phyloP scores from a whole-genome alignment of 1,140 invertebrate genomes.

The Olivierus martensii region DNA sequence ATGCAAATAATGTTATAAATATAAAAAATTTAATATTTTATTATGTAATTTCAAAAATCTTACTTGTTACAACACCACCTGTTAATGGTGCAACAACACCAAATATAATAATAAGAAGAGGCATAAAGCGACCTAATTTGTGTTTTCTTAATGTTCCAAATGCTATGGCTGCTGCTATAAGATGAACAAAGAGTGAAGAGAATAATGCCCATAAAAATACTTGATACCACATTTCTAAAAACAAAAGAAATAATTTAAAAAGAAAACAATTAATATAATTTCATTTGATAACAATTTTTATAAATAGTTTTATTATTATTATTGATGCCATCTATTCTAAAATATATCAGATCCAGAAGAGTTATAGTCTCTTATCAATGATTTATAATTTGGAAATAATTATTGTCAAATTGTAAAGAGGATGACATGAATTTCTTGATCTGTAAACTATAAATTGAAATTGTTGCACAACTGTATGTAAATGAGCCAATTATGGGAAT shows the following conservation, averaged over 20 bases:
- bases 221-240: conserved; percentile 86
- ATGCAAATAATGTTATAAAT: background rate
- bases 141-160: conserved; percentile 81
- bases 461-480: too few relatives aligned
- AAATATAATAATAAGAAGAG: conserved; percentile 71
- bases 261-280: background rate
- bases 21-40: conserved; percentile 2
- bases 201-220: conserved; percentile 87
- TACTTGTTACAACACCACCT: conserved; percentile 71
- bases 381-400: too few relatives aligned
- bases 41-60: conserved; percentile 17
- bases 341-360: too few relatives aligned
- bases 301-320: background rate
- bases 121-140: conserved; percentile 78
- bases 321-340: too few relatives aligned
- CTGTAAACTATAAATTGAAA: too few relatives aligned
- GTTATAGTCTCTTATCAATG: too few relatives aligned
- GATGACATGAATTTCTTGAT: too few relatives aligned
- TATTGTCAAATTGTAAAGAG: too few relatives aligned
- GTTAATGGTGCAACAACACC: conserved; percentile 70
- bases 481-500: too few relatives aligned
- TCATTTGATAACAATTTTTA: background rate
- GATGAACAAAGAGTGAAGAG: conserved; percentile 82
- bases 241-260: conserved; percentile 17
- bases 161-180: conserved; percentile 73